These are phyloP conservation scores for Creontiades dilutus DNA, from an alignment of 2,888 invertebrate species.

Conservation along the genomic window DNA sequence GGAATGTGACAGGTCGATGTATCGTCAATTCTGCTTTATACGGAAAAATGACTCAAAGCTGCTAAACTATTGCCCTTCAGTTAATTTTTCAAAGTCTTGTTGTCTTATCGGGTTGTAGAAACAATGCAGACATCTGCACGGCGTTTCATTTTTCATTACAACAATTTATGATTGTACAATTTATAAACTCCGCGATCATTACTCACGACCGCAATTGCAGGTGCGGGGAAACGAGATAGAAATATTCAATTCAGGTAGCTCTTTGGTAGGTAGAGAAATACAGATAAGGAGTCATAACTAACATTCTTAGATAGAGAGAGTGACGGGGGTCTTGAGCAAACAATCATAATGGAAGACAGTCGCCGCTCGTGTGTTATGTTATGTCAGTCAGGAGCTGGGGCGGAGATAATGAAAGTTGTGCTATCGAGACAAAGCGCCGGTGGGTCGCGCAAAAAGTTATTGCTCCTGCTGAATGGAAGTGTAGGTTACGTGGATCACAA, in stretches of 20 bases:
- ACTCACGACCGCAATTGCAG: conserved; percentile 20
- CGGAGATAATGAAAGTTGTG: conserved; percentile 15
- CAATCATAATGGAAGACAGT: conserved; percentile 19
- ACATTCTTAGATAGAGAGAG: background rate
- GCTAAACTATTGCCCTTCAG: too few relatives aligned
- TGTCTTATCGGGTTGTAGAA: background rate
- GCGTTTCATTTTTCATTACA: background rate
- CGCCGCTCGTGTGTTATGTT: background rate
- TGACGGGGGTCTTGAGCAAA: background rate
- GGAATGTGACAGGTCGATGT: too few relatives aligned
- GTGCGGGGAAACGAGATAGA: background rate
- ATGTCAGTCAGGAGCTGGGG: conserved; percentile 7
- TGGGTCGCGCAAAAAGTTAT: conserved; percentile 5
- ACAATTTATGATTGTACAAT: background rate
- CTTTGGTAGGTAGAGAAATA: background rate
- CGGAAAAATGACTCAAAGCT: too few relatives aligned
- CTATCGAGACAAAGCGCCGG: conserved; percentile 12
- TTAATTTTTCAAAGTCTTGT: background rate
- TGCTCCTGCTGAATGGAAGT: background rate
- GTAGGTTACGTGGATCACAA: too few relatives aligned
- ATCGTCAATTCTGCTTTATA: too few relatives aligned
- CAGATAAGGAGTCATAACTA: conserved; percentile 11
- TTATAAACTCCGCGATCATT: background rate
- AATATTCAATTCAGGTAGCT: conserved; percentile 18
- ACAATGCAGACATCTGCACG: background rate